These are phyloP conservation scores for Siphamia tubifer DNA, from an alignment of 2,113 vertebrate genomes.

Conservation along the genomic window DNA sequence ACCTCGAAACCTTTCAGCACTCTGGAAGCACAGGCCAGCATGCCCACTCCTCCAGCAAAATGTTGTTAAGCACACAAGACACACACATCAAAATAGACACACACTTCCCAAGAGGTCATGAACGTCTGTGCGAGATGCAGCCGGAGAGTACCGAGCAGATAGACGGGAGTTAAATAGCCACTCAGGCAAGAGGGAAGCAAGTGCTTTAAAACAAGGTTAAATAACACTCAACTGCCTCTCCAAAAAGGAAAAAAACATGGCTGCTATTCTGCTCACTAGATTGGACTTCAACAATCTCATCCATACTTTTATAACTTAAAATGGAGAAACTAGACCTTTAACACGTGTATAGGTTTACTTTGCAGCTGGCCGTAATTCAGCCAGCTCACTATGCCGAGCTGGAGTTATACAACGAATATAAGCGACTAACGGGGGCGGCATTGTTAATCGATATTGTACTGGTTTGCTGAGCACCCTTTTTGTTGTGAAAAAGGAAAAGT, in stretches of 20 bases:
- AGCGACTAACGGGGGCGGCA: constrained; percentile 35
- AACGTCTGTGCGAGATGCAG: constrained; percentile 49
- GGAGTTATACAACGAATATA: constrained; percentile 29
- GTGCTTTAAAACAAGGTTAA: constrained; percentile 82
- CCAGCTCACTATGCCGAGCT: constrained; percentile 56
- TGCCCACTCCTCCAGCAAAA: constrained; percentile 33
- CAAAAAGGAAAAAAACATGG: constrained; percentile 46
- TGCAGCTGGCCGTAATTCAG: constrained; percentile 62
- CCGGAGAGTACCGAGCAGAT: constrained; percentile 53
- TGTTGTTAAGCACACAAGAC: constrained; percentile 32
- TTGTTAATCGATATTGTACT: constrained; percentile 67
- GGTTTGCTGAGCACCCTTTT: constrained; percentile 47
- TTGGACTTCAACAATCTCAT: constrained; percentile 52
- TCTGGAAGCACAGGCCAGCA: constrained; percentile 50
- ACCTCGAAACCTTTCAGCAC: constrained; percentile 56
- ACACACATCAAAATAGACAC: constrained; percentile 24
- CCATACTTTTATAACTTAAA: constrained; percentile 64
- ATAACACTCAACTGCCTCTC: constrained; percentile 78
- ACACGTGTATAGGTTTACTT: constrained; percentile 60
- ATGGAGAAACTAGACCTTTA: constrained; percentile 21
- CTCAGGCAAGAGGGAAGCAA: constrained; percentile 76
- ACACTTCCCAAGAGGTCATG: constrained; percentile 40
- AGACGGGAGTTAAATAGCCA: constrained; percentile 78
- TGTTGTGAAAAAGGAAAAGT: constrained; percentile 37
- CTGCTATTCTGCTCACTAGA: constrained; percentile 44